Evolutionary conservation across 2,888 invertebrate species (phyloP).

Genomic region (Himalopsyche tibetana): DNA sequence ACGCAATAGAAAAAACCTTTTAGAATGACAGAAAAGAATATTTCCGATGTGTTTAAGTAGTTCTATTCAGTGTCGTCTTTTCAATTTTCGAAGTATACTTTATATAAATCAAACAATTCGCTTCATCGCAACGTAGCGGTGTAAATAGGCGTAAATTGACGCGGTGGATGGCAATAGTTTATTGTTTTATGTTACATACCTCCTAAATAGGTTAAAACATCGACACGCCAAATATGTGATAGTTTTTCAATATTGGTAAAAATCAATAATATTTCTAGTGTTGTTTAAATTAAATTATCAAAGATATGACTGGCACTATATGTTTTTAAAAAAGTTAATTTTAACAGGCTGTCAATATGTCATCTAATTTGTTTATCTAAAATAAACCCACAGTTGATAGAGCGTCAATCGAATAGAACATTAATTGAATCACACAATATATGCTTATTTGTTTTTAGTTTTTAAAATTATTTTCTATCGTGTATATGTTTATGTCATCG

Average conservation of each 20-base stretch:
- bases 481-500: too few relatives aligned
- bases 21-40: constrained; percentile 4
- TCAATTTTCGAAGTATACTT: background rate
- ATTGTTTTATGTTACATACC: background rate
- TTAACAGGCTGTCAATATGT: too few relatives aligned
- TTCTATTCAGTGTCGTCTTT: background rate
- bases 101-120: constrained; percentile 50
- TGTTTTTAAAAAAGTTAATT: too few relatives aligned
- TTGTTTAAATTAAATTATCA: too few relatives aligned
- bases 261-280: background rate
- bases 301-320: too few relatives aligned
- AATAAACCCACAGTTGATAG: too few relatives aligned
- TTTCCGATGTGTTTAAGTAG: background rate
- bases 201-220: background rate
- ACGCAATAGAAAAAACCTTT: background rate
- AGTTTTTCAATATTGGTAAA: too few relatives aligned
- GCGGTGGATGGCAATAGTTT: background rate
- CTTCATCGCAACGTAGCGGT: background rate
- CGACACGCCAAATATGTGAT: background rate
- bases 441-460: too few relatives aligned
- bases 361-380: too few relatives aligned
- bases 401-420: too few relatives aligned
- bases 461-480: too few relatives aligned
- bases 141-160: background rate
- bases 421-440: too few relatives aligned